Base-by-base conservation (phyloP, 1,140 invertebrate species). In the Drosophila equinoxialis region DNA sequence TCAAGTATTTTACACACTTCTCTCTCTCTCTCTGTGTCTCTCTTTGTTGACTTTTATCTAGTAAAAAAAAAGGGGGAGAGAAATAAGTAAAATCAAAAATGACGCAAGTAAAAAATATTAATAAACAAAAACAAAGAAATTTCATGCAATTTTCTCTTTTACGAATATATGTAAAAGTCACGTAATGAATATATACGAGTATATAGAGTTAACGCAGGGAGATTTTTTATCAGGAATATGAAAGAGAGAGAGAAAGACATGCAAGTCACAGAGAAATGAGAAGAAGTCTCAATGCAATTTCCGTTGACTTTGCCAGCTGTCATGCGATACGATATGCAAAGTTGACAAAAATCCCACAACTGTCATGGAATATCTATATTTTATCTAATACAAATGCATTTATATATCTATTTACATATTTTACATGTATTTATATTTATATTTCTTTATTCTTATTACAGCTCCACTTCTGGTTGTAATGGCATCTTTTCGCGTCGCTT, bases 401-500 rank as follows among this genome's bases (percentile, higher is more conserved):
- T 59, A 74, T 73, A 60, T 67, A 37, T 69, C 67, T 39, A 39
- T 13, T 35, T 59, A 58, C 66, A 35, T 68, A 66, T 33, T 62
- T 64, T 62, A 54, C 64, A 63, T 55, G 6, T 51, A 59, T 55
- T 35, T 74, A 26, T 26, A 26, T 26, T 72, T 48, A 64, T 71
- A 23, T 42, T 63, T 65, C 30, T 13, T 60, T 70, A 63, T 59
- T 77, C 41, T 35, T 68, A 73, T 94, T 17, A 7, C 94, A 97
- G 97, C 91, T 95, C 97, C 93, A 96, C 96, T 74, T 96, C 96
- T 86, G 96, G 96, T 65, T 97, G 96, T 41, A 97, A 97, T 91
- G 96, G 96, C 30, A 97, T 98, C 78, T 98, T 98, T 92, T 96
- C 95, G 23, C 95, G 97, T 77, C 95, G 98, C 70, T 93, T 96